These are phyloP conservation scores for Fulmarus glacialis DNA, from an alignment of 2,113 vertebrate species.

Conservation along the genomic window DNA sequence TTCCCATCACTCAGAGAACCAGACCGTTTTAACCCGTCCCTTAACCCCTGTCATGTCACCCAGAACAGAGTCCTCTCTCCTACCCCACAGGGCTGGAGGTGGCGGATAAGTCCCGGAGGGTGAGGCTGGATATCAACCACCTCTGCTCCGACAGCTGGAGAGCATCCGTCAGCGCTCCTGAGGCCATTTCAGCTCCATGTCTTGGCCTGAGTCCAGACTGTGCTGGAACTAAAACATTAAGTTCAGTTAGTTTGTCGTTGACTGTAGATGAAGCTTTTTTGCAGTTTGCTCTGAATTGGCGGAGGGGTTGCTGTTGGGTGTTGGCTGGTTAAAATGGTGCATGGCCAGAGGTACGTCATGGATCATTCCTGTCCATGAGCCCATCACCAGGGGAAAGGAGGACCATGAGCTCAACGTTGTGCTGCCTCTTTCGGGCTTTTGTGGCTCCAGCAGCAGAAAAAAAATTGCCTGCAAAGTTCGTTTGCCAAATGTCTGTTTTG, in stretches of 20 bases:
- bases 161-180: neutral
- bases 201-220: neutral
- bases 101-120: fast-evolving
- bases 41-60: neutral
- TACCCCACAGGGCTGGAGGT: neutral
- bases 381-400: neutral
- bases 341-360: neutral
- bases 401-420: neutral
- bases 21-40: neutral
- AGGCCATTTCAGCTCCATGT: neutral
- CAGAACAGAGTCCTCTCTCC: neutral
- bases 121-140: neutral
- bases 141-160: neutral
- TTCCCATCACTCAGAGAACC: neutral
- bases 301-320: neutral
- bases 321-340: neutral
- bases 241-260: neutral
- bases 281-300: neutral
- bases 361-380: neutral
- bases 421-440: neutral
- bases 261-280: neutral
- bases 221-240: neutral
- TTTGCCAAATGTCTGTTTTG: constrained; percentile 5
- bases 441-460: neutral
- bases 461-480: neutral